Base-by-base conservation (phyloP, 92 coral and sea anemone genomes). In the Galaxea fascicularis region DNA sequence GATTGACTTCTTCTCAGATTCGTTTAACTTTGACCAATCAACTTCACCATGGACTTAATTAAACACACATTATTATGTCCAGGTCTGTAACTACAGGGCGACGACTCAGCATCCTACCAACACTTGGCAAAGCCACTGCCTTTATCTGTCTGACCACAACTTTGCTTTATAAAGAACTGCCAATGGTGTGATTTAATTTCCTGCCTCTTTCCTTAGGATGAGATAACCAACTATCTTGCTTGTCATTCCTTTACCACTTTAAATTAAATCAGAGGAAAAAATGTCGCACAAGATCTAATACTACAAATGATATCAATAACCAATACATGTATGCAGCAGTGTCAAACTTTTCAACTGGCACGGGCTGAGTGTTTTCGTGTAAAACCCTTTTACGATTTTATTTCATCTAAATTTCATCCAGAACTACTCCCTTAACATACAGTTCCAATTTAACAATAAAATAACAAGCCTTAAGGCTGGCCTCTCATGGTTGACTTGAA, bases 241-340 rank as follows among this genome's bases (percentile, higher is more conserved):
- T 11, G 29, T 28, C 25, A n/a, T 41, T 16, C 8, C 59, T 17
- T 59, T 39, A 24, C 59, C 56, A 3, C 53, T 52, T 49, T 29
- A 66, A 35, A 68, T 65, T 65, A 51, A 79, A 79, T 51, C 31
- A 65, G 18, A 79, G 53, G 51, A 79, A 79, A 75, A 79, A 47
- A 66, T 66, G 75, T 79, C 49, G 84, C 75, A 66, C 72, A 78
- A 35, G 41, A 35, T 68, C 75, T 79, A 45, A 63, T 45, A 25
- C 44, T 45, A 64, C 60, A 16, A 78, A 41, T 2, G 9, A 22
- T 17, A 25, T 7, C 20, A 75, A n/a, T 29, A 16, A 8, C 10
- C 12, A 35, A 10, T 1, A n/a, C 84, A 51, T 66, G 56, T 79
- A 47, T 79, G 84, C 84, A 79, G 84, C 84, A 79, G 75, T 77